A percentile compares a stretch with the other conserved stretches of the same genome.
phyloP scores from a whole-genome alignment of 2,888 invertebrate genomes.

The Catocala nupta region DNA sequence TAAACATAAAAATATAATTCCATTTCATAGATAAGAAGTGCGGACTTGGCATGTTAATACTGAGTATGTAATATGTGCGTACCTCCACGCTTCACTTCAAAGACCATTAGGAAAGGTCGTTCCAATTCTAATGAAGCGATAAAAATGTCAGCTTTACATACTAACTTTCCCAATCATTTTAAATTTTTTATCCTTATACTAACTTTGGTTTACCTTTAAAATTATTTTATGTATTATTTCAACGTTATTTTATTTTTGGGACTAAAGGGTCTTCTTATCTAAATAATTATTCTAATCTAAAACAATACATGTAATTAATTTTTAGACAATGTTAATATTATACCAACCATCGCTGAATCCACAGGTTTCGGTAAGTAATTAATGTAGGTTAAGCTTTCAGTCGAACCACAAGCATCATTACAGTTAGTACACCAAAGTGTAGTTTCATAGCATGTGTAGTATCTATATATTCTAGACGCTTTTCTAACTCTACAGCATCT shows the following conservation, averaged over 20 bases:
- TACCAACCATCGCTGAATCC: constrained; percentile 24
- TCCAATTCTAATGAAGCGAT: constrained; percentile 52
- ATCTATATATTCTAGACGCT: constrained; percentile 16
- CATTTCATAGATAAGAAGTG: constrained; percentile 48
- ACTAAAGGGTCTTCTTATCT: constrained; percentile 31
- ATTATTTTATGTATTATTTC: constrained; percentile 26
- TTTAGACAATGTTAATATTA: constrained; percentile 17
- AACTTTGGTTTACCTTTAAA: constrained; percentile 14
- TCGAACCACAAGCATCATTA: constrained; percentile 22
- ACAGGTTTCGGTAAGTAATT: constrained; percentile 46
- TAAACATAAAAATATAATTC: constrained; percentile 39
- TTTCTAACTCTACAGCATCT: constrained; percentile 30
- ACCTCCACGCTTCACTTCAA: constrained; percentile 44
- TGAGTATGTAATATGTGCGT: constrained; percentile 42
- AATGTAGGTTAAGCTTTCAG: constrained; percentile 29
- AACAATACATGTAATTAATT: neutral
- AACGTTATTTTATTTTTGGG: constrained; percentile 33
- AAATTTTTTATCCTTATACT: constrained; percentile 28
- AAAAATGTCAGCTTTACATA: constrained; percentile 48
- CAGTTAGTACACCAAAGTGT: constrained; percentile 15
- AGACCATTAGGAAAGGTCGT: constrained; percentile 54
- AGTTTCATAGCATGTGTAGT: constrained; percentile 29
- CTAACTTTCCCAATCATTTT: constrained; percentile 42
- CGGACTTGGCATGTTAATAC: constrained; percentile 41
- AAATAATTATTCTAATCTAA: constrained; percentile 20